phyloP scores from a whole-genome alignment of 1,140 invertebrate genomes.

The Drosophila kikkawai region DNA sequence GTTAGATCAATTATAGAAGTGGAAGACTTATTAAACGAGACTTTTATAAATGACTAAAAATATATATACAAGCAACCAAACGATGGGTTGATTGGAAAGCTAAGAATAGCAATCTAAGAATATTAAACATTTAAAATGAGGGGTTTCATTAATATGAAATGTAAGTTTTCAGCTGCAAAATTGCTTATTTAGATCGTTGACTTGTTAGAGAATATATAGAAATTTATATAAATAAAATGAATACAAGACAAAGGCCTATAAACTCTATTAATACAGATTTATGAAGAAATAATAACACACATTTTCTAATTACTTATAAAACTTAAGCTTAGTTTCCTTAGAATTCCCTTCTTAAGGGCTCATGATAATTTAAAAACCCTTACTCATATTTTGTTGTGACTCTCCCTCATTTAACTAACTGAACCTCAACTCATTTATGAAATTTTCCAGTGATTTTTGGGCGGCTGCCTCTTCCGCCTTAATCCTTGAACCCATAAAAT shows the following conservation, averaged over 20 bases:
- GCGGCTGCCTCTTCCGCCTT: conserved; percentile 29
- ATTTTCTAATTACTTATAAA: too few relatives aligned
- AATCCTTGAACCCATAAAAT: conserved; percentile 65
- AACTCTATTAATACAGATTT: background rate
- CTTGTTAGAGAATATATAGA: too few relatives aligned
- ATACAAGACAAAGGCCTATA: too few relatives aligned
- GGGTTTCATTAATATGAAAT: background rate
- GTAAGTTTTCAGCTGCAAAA: too few relatives aligned
- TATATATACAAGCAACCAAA: background rate
- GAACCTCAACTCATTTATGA: background rate
- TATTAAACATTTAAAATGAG: background rate
- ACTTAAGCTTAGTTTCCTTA: background rate
- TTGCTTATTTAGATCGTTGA: background rate
- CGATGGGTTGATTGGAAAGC: conserved; percentile 22
- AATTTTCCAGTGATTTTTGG: conserved; percentile 7
- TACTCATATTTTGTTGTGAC: background rate
- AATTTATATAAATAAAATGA: too few relatives aligned
- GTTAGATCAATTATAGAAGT: conserved; percentile 47
- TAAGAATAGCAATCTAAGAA: background rate
- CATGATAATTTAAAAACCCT: too few relatives aligned
- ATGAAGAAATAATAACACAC: background rate
- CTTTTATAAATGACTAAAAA: conserved; percentile 38
- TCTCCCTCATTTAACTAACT: background rate
- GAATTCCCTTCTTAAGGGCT: background rate
- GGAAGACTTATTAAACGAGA: conserved; percentile 38